Percentiles rank a stretch among this genome's conserved stretches.
phyloP scores from a whole-genome alignment of 2,888 invertebrate genomes.

The Drosophila borborema region DNA sequence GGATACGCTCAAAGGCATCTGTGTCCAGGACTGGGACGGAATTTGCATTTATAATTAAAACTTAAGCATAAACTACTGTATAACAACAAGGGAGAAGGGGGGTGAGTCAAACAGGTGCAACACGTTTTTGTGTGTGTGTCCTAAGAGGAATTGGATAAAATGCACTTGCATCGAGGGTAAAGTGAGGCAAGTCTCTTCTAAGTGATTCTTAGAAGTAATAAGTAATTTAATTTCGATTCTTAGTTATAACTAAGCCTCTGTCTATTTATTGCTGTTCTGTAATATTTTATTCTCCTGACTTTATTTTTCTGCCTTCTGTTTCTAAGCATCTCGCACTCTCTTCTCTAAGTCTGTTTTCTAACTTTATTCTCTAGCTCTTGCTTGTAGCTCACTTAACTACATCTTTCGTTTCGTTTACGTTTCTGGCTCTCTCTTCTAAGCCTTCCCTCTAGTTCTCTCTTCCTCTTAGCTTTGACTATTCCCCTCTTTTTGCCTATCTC shows the following conservation, averaged over 20 bases:
- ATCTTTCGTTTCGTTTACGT: not conserved
- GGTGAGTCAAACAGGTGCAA: not conserved
- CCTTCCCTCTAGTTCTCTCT: not conserved
- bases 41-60: slow-evolving; percentile 20
- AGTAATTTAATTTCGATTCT: not conserved
- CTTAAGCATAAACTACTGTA: slow-evolving; percentile 4
- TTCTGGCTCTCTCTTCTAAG: not conserved
- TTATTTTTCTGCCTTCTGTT: not conserved
- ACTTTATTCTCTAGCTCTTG: not conserved
- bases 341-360: not conserved
- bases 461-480: not conserved
- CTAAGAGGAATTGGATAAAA: not conserved
- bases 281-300: not conserved
- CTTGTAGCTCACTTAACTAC: not conserved
- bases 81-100: slow-evolving; percentile 3
- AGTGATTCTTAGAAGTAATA: not conserved
- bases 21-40: slow-evolving; percentile 93
- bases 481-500: too few species aligned
- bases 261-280: not conserved
- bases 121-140: not conserved
- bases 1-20: slow-evolving; percentile 97
- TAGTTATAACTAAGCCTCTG: not conserved
- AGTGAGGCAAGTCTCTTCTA: slow-evolving; percentile 1
- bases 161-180: not conserved
- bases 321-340: not conserved